A percentile compares a stretch with the other conserved stretches of the same genome.
Evolutionary conservation across 2,888 invertebrate genomes (phyloP).

Genomic region (Halictus quadricinctus): DNA sequence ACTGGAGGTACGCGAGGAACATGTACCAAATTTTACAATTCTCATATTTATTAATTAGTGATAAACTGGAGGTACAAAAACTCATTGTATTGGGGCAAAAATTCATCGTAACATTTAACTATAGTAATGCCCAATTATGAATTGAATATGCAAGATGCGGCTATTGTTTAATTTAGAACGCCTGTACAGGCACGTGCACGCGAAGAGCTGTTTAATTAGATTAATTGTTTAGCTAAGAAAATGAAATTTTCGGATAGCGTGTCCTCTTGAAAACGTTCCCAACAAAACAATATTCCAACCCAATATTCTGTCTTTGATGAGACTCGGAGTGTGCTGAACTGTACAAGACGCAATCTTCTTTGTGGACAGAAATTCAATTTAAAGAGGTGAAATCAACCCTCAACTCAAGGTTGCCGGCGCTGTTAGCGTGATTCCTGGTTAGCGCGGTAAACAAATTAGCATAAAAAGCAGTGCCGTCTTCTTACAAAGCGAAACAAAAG

Average conservation of each 20-base stretch:
- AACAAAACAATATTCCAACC: not conserved
- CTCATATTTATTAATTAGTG: too few species aligned
- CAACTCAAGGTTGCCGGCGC: not conserved
- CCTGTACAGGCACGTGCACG: not conserved
- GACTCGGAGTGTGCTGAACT: not conserved
- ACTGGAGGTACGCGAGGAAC: too few species aligned
- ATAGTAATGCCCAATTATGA: not conserved
- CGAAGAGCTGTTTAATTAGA: not conserved
- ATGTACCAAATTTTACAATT: too few species aligned
- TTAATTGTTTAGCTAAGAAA: not conserved
- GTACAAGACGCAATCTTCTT: not conserved
- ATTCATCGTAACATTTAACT: too few species aligned
- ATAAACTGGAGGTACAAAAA: too few species aligned
- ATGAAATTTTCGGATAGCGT: not conserved
- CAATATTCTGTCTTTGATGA: not conserved
- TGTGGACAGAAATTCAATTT: constrained; percentile 1
- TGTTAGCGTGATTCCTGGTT: not conserved
- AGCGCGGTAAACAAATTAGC: not conserved
- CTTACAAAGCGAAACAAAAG: not conserved
- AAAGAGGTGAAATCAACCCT: not conserved
- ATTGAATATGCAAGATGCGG: too few species aligned
- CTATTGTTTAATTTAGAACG: not conserved
- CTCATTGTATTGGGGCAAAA: too few species aligned
- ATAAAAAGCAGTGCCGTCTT: not conserved
- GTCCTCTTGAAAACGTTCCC: not conserved